Evolutionary conservation across 2,113 vertebrate genomes (phyloP), one percentile per base, ranked within the genome.

Genomic region (Hystrix cristata): DNA sequence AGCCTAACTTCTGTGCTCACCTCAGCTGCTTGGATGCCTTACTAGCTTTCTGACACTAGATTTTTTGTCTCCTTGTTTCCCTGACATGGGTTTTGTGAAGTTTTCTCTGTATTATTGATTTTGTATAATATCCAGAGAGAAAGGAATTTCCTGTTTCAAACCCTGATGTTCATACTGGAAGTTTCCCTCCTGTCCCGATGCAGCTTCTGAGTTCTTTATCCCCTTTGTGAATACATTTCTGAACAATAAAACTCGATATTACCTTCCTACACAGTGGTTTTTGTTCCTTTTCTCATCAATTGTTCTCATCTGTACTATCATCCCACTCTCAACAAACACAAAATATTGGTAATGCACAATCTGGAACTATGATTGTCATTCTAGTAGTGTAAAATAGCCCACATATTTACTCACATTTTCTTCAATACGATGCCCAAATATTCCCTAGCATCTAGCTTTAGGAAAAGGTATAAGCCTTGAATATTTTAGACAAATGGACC

Each of bases 81-180:
- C 46, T 74, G 29, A 65, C 55, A 34, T 57, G 4, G 57, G 46
- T 76, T 76, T 81, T 62, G 34, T 89, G 65, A 38, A n/a, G 19
- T 82, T 90, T 94, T 83, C 38, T 87, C 19, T 87, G 16, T 69
- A 83, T 46, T 8, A 38, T 55, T 89, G 76, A 81, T 64, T 72
- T 88, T 57, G 48, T 55, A 60, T 29, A 55, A 55, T 46, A 64
- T 74, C 23, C 25, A 87, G 53, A 82, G 51, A 14, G 78, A 89
- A 83, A 89, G 29, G 59, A 89, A 82, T 83, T 46, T 93, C 59
- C 59, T 74, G 34, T 18, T 55, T 90, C 46, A 83, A 14, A 43
- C 27, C 19, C 31, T 1, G 9, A 31, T 71, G 64, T 38, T 69
- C 31, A n/a, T 15, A 53, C 46, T 64, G 16, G 34, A 83, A 64